Conservation (phyloP, 2,797 vertebrate genomes). For the Galago senegalensis region DNA sequence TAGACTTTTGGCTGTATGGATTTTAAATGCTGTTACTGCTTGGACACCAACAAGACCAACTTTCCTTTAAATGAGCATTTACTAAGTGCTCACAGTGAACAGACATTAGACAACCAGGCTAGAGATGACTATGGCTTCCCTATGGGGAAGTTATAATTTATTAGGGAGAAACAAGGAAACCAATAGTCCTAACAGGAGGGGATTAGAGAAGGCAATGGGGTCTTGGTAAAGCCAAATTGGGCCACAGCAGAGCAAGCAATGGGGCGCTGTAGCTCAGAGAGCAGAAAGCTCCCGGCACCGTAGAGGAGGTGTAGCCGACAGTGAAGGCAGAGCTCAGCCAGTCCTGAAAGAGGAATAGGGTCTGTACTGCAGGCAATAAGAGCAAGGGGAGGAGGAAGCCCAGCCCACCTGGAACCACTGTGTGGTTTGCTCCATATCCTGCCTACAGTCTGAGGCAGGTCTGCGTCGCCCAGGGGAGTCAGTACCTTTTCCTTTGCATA, state of each 20-base stretch:
- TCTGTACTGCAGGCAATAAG: neutral
- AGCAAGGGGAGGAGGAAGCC: neutral
- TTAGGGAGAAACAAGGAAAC: neutral
- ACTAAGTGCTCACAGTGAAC: neutral
- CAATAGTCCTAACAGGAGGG: neutral
- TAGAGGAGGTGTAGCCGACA: neutral
- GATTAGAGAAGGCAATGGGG: rapidly evolving
- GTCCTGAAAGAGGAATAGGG: neutral
- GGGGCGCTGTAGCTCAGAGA: neutral
- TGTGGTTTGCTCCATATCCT: neutral
- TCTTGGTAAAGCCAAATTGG: neutral
- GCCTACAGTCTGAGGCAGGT: neutral
- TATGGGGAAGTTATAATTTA: neutral
- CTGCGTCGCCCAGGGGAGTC: neutral
- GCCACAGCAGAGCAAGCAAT: neutral
- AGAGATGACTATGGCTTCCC: neutral
- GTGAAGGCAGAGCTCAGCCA: neutral
- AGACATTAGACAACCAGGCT: neutral
- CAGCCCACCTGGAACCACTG: neutral
- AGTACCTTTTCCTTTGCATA: neutral
- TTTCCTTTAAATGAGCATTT: constrained; percentile 30
- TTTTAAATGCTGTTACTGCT: constrained; percentile 44
- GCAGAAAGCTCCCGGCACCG: neutral
- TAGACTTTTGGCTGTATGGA: neutral
- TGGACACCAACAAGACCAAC: neutral